A percentile compares a stretch with the other conserved stretches of the same genome.
Conservation (phyloP, 1,140 invertebrate genomes). For the Eueides isabella region DNA sequence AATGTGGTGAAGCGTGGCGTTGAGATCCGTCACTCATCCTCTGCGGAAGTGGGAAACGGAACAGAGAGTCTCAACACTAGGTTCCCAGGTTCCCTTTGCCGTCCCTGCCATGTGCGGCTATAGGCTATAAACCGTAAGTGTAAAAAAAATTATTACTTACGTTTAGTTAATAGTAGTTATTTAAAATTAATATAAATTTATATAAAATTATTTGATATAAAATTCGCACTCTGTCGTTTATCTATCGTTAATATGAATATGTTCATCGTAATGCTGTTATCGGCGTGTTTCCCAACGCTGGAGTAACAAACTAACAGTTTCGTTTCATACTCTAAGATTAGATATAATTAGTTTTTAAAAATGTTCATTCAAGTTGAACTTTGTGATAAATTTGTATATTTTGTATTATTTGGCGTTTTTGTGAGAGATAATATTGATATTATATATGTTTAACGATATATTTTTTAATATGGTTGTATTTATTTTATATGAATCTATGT, state of each 20-base stretch:
- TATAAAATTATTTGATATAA: not conserved
- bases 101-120: not conserved
- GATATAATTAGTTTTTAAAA: not conserved
- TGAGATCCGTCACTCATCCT: not conserved
- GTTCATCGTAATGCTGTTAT: conserved; percentile 11
- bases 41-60: too few species aligned
- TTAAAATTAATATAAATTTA: not conserved
- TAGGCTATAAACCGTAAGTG: too few species aligned
- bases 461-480: too few species aligned
- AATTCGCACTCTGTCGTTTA: not conserved
- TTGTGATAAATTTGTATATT: not conserved
- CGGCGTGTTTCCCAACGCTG: not conserved
- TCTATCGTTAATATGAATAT: conserved; percentile 14
- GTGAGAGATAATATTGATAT: not conserved
- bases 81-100: not conserved
- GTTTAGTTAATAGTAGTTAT: too few species aligned
- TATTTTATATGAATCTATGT: too few species aligned
- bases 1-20: not conserved
- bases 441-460: too few species aligned
- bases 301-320: not conserved
- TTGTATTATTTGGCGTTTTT: not conserved
- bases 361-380: not conserved
- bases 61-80: not conserved
- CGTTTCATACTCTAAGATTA: not conserved
- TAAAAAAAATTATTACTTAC: too few species aligned